These are phyloP conservation scores for Xerus rutilus DNA, from an alignment of 2,797 vertebrate genomes.

Conservation along the genomic window DNA sequence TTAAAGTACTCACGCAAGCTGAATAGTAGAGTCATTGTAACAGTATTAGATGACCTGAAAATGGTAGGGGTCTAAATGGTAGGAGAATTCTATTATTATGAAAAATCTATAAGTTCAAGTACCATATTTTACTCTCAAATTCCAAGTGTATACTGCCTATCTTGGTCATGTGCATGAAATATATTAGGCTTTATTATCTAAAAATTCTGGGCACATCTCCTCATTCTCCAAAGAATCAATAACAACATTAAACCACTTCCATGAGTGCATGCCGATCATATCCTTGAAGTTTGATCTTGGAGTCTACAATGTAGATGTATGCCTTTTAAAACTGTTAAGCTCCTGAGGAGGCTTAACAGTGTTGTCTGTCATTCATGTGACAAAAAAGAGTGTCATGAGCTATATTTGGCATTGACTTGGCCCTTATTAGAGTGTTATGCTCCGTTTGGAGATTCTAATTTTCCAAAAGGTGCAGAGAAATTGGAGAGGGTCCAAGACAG, in stretches of 20 bases:
- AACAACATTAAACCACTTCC: conserved; percentile 3
- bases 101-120: conserved; percentile 10
- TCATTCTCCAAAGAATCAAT: conserved; percentile 41
- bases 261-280: background rate
- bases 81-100: background rate
- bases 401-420: conserved; percentile 69
- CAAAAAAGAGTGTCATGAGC: conserved; percentile 67
- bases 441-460: conserved; percentile 72
- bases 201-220: conserved; percentile 46
- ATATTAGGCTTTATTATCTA: background rate
- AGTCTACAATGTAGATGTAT: background rate
- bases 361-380: conserved; percentile 74
- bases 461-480: conserved; percentile 76
- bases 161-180: background rate
- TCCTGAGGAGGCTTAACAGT: conserved; percentile 49
- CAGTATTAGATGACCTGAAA: conserved; percentile 44
- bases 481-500: conserved; percentile 69
- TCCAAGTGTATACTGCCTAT: background rate
- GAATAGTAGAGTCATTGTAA: conserved; percentile 11
- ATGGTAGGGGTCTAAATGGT: background rate
- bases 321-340: conserved; percentile 61
- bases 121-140: background rate
- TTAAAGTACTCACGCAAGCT: conserved; percentile 23
- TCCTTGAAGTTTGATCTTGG: conserved; percentile 31
- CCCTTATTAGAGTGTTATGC: conserved; percentile 70